Evolutionary conservation across 1,140 invertebrate genomes (phyloP), one percentile per base, ranked within the genome.

Genomic region (Drosophila tristis): DNA sequence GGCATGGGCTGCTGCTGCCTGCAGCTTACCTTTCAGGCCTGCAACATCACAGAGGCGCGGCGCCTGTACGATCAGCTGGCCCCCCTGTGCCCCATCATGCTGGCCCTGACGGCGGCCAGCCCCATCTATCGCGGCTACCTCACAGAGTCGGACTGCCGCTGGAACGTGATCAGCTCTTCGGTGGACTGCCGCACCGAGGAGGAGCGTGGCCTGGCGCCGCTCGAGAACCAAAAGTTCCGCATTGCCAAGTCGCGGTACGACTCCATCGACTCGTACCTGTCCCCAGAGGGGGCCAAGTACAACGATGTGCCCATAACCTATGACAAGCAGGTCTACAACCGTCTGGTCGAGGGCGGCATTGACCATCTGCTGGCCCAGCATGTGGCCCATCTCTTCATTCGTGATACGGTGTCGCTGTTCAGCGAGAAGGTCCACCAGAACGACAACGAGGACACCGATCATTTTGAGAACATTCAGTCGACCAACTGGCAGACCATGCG

Each of bases 401-500:
- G 99, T 45, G 99, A 99, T 93, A 97, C 98, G 0, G 96, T 99
- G 0, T 98, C 97, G 15, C 93, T 99, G 26, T 99, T 99, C 93
- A 96, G 95, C 42, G 99, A 99, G 92, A 99, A 99, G 92, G 94
- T 99, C 11, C 92, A 99, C 92, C 98, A 99, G 91, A 96, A 99
- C 92, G 98, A 99, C 92, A 93, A 95, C 23, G 95, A 96, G 72
- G 98, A 99, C 84, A 98, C 97, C 0, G 98, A 99, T 93, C 99
- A 99, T 93, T 99, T 99, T 94, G 99, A 99, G 97, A 99, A 99
- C 91, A 99, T 99, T 81, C 99, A 99, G 92, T 99, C 98, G 0
- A 99, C 99, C 5, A 99, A 99, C 93, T 99, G 99, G 99, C 99
- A 99, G 94, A 99, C 98, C 7, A 99, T 99, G 99, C 94, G 99